Percentiles rank a stretch among this genome's conserved stretches.
These are phyloP conservation scores for Euura lappo DNA, from an alignment of 1,140 invertebrate genomes.

Conservation along the genomic window DNA sequence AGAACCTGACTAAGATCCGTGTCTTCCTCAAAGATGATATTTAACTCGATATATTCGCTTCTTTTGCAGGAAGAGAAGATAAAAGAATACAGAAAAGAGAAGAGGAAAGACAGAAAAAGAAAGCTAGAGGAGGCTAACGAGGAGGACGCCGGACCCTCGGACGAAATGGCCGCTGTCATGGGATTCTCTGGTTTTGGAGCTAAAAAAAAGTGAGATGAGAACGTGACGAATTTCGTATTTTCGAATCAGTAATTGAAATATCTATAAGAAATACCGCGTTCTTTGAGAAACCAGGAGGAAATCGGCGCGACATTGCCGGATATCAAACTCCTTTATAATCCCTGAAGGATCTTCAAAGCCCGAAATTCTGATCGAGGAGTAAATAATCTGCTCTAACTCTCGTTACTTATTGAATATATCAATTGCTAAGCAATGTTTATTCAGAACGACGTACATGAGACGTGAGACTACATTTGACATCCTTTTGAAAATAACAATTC, in stretches of 20 bases:
- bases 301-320: too few relatives aligned
- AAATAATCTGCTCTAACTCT: too few relatives aligned
- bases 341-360: too few relatives aligned
- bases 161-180: constrained; percentile 95
- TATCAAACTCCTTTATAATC: too few relatives aligned
- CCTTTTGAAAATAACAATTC: too few relatives aligned
- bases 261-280: too few relatives aligned
- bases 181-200: constrained; percentile 96
- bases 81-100: constrained; percentile 91
- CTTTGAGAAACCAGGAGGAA: too few relatives aligned
- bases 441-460: too few relatives aligned
- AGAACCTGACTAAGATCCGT: neutral
- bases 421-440: too few relatives aligned
- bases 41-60: constrained; percentile 21
- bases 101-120: constrained; percentile 87
- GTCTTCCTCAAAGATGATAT: constrained; percentile 17
- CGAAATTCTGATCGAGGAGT: too few relatives aligned
- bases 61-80: constrained; percentile 83
- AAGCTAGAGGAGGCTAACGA: constrained; percentile 80
- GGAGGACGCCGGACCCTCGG: constrained; percentile 63
- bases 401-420: too few relatives aligned
- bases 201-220: constrained; percentile 73
- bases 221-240: neutral
- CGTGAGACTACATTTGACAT: too few relatives aligned
- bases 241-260: neutral